phyloP scores from a whole-genome alignment of 1,140 invertebrate genomes.

The Ips nitidus region DNA sequence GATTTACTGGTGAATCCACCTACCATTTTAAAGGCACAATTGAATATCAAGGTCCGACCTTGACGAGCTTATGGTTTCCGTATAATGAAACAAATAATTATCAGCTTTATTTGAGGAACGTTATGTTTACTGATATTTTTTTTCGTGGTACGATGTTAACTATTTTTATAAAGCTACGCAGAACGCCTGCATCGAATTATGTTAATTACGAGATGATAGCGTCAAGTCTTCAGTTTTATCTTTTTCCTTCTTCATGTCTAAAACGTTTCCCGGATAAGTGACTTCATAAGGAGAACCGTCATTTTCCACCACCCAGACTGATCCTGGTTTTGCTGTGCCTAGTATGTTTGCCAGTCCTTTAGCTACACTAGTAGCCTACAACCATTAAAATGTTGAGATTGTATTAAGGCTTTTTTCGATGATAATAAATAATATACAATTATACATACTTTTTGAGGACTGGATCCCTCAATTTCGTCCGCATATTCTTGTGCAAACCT shows the following conservation, averaged over 20 bases:
- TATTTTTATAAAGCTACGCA: no score
- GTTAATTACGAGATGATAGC: no score
- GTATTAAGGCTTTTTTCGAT: neutral
- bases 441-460: slow-evolving; percentile 27
- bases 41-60: no score
- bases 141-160: no score
- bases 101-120: no score
- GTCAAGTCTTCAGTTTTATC: neutral
- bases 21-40: no score
- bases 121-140: no score
- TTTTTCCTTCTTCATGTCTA: slow-evolving; percentile 15
- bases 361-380: slow-evolving; percentile 36
- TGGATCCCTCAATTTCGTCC: slow-evolving; percentile 39
- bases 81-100: no score
- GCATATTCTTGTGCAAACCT: slow-evolving; percentile 43
- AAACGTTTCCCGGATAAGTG: slow-evolving; percentile 36
- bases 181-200: no score
- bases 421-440: neutral
- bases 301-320: slow-evolving; percentile 47
- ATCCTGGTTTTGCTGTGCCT: slow-evolving; percentile 40
- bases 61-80: no score
- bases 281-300: slow-evolving; percentile 44
- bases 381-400: neutral
- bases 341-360: slow-evolving; percentile 40
- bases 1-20: no score